These are phyloP conservation scores for Acanthis flammea DNA, from an alignment of 2,797 vertebrate species.

Conservation along the genomic window DNA sequence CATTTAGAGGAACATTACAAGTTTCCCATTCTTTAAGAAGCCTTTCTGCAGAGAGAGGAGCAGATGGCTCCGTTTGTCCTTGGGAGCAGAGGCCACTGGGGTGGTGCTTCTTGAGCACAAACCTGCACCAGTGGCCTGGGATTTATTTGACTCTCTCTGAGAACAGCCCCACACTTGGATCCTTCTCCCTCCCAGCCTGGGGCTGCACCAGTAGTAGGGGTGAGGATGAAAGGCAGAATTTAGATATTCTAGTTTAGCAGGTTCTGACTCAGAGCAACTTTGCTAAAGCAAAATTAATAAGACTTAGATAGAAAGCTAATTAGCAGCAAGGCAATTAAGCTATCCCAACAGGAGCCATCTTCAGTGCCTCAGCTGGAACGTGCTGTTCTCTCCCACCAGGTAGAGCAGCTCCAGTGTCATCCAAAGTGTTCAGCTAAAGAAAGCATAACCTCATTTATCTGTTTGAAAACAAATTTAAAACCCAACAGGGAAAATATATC, in stretches of 20 bases:
- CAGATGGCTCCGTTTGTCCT: neutral
- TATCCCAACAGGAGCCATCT: constrained; percentile 44
- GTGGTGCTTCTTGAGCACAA: neutral
- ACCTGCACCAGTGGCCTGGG: neutral
- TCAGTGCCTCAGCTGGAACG: neutral
- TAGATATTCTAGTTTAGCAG: constrained; percentile 34
- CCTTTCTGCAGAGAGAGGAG: neutral
- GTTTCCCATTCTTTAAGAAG: neutral
- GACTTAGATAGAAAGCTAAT: constrained; percentile 50
- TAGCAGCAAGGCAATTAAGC: constrained; percentile 56
- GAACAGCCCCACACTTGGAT: neutral
- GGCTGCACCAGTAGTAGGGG: neutral
- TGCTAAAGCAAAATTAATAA: constrained; percentile 39
- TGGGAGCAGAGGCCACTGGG: neutral
- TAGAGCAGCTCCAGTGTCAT: constrained; percentile 29
- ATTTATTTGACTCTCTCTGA: neutral
- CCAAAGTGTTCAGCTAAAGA: constrained; percentile 5
- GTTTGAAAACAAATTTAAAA: constrained; percentile 55
- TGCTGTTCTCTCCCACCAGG: constrained; percentile 18
- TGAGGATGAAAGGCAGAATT: constrained; percentile 33
- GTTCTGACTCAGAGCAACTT: constrained; percentile 19
- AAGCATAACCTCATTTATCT: constrained; percentile 14
- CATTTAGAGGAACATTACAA: neutral
- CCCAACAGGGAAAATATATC: constrained; percentile 6
- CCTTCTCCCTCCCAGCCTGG: neutral